Evolutionary conservation across 2,113 vertebrate species (phyloP), one percentile per base, ranked within the genome.

Genomic region (Corapipo altera): DNA sequence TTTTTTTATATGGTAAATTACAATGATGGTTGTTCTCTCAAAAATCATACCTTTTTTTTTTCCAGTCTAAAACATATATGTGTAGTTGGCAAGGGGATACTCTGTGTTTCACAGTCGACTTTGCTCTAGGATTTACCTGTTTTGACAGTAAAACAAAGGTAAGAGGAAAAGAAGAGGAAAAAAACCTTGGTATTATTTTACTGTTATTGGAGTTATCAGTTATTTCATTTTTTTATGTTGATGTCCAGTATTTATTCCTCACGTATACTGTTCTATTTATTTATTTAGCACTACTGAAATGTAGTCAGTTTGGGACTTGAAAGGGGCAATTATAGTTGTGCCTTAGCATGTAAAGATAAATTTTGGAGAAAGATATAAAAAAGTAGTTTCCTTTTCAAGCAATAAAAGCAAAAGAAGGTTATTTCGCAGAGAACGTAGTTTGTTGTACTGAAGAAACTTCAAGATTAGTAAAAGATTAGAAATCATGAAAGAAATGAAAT

Each of bases 41-140:
- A 93, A 93, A 49, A 59, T 28, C 1, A 33, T 77, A 23, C 20
- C 96, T 70, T 96, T 81, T 76, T 74, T 92, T 95, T 93, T 90
- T 96, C 85, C 97, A 99, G 99, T 99, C 98, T 55, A 99, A 98
- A 98, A 99, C 98, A 46, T 99, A 99, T 95, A 90, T 93, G 91
- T 99, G 99, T 98, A 98, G 98, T 96, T 98, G 98, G 97, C 99
- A 98, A 97, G 99, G 99, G 75, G 98, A 98, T 35, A 73, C 95
- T 12, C 95, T 99, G 57, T 97, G 98, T 96, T 99, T 99, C 97
- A 99, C 98, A 8, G 71, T 99, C 11, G 99, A 99, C 96, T 99
- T 99, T 79, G 97, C 98, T 35, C 97, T 98, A 41, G 99, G 99
- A 86, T 99, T 99, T 97, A 98, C 98, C 93, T 99, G 99, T 96